Evolutionary conservation across 2,888 invertebrate genomes (phyloP).

Genomic region (Heliconius ethilla): DNA sequence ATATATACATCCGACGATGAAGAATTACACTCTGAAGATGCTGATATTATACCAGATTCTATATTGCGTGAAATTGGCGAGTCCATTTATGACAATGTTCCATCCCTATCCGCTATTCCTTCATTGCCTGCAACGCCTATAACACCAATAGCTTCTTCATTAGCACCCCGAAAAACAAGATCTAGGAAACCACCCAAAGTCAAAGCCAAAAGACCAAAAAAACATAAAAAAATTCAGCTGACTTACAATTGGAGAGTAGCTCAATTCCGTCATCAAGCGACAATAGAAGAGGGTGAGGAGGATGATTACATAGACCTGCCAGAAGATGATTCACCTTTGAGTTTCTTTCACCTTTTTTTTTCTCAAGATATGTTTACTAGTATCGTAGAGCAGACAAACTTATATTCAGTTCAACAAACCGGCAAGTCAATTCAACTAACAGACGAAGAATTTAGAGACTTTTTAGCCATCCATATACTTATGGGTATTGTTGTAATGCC

Average conservation of each 20-base stretch:
- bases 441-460: conserved; percentile 47
- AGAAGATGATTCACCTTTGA: conserved; percentile 35
- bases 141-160: conserved; percentile 9
- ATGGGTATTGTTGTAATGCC: conserved; percentile 52
- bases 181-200: conserved; percentile 36
- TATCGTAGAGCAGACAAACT: conserved; percentile 42
- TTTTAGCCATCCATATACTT: conserved; percentile 49
- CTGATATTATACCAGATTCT: conserved; percentile 38
- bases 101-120: conserved; percentile 38
- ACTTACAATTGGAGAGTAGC: conserved; percentile 26
- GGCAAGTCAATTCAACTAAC: conserved; percentile 43
- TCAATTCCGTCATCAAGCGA: conserved; percentile 38
- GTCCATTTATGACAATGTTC: conserved; percentile 40
- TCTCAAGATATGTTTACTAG: conserved; percentile 36
- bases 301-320: conserved; percentile 38
- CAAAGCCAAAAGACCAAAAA: conserved; percentile 27
- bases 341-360: conserved; percentile 20
- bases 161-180: conserved; percentile 34
- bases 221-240: conserved; percentile 31
- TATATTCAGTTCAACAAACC: conserved; percentile 43
- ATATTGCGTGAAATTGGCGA: conserved; percentile 37
- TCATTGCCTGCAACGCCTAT: background rate
- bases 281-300: conserved; percentile 33
- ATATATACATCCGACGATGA: conserved; percentile 30
- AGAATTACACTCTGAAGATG: conserved; percentile 36